These are phyloP conservation scores for Otis tarda DNA, from an alignment of 2,113 vertebrate species.

Conservation along the genomic window DNA sequence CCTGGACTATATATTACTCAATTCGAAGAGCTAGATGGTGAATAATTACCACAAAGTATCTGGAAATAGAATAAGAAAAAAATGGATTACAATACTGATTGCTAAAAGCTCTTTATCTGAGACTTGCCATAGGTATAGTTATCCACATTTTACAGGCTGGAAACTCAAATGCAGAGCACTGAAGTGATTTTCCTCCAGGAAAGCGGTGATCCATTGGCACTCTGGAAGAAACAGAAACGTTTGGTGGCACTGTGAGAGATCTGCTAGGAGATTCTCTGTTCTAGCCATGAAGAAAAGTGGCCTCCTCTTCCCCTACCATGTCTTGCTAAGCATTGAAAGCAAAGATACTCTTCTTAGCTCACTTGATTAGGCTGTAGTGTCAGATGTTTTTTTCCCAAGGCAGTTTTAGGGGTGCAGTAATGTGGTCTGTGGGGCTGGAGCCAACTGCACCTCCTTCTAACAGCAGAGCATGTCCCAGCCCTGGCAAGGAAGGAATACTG, in stretches of 20 bases:
- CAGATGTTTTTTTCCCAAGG: not conserved
- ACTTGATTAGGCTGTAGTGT: not conserved
- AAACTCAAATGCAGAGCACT: not conserved
- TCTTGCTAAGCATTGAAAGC: not conserved
- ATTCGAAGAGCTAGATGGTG: constrained; percentile 24
- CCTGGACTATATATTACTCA: constrained; percentile 29
- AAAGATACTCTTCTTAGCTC: not conserved
- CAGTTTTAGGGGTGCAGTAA: not conserved
- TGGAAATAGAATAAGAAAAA: constrained; percentile 25
- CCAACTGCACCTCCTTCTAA: not conserved
- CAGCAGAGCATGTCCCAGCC: not conserved
- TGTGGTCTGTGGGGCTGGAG: not conserved
- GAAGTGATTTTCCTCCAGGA: constrained; percentile 11
- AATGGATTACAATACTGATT: not conserved
- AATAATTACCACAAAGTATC: constrained; percentile 32
- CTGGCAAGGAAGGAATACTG: not conserved
- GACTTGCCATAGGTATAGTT: not conserved
- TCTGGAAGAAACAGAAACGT: not conserved
- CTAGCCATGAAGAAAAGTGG: not conserved
- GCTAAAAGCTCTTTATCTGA: constrained; percentile 5
- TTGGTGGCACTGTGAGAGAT: not conserved
- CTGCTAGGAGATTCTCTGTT: not conserved
- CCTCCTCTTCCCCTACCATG: not conserved
- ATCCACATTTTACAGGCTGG: not conserved
- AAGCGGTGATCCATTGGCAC: not conserved